phyloP scores from a whole-genome alignment of 2,797 vertebrate species.

The Eurystomus glaucurus region DNA sequence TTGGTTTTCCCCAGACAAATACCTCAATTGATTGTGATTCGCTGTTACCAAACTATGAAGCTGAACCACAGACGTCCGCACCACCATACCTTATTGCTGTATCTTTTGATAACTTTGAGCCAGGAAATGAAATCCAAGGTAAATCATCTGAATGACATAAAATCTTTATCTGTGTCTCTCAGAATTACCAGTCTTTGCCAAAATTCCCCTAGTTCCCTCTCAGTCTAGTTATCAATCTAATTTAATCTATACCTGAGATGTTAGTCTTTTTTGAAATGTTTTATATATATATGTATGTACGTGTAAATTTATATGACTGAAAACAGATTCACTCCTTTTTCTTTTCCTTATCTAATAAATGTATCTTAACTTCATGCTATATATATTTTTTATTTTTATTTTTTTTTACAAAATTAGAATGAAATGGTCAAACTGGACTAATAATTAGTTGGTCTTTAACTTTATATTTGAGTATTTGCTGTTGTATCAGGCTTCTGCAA shows the following conservation, averaged over 20 bases:
- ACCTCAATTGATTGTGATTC: conserved; percentile 77
- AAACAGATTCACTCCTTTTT: not conserved
- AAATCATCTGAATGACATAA: not conserved
- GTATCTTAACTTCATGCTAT: not conserved
- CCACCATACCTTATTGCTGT: conserved; percentile 67
- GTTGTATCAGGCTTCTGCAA: not conserved
- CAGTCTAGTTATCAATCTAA: not conserved
- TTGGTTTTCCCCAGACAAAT: conserved; percentile 52
- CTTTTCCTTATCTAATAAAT: not conserved
- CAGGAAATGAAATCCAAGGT: conserved; percentile 75
- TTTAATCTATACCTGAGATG: not conserved
- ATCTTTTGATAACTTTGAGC: conserved; percentile 64
- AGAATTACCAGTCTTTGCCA: not conserved
- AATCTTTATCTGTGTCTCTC: not conserved
- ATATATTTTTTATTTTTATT: not conserved
- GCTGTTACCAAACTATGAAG: conserved; percentile 67
- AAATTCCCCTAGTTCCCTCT: not conserved
- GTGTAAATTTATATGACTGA: not conserved
- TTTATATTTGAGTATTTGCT: not conserved
- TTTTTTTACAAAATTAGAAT: not conserved
- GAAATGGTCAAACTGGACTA: not conserved
- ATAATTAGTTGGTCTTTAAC: not conserved
- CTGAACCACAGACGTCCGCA: conserved; percentile 56
- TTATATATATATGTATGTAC: not conserved
- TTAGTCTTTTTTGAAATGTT: not conserved